Evolutionary conservation across 64 coral and sea anemone genomes (phyloP).

Genomic region (Pocillopora verrucosa): DNA sequence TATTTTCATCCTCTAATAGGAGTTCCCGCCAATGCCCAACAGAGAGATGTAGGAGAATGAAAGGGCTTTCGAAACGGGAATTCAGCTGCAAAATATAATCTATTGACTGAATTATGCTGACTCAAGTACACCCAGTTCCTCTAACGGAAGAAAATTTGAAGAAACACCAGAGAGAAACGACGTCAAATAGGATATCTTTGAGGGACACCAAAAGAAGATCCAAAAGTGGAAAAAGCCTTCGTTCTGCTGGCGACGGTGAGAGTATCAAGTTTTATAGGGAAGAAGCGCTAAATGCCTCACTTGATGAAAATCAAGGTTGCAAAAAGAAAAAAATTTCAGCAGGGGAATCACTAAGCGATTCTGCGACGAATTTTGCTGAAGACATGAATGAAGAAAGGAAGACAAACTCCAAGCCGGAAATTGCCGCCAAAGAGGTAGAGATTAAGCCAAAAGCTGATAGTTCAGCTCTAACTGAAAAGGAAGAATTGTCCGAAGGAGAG

Average conservation of each 20-base stretch:
- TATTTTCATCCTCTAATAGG: no score
- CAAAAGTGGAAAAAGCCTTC: neutral
- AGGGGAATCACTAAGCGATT: neutral
- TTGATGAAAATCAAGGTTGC: neutral
- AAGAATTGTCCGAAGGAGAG: neutral
- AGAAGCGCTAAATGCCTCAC: neutral
- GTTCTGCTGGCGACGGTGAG: conserved; percentile 51
- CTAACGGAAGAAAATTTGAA: conserved; percentile 52
- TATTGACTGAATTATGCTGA: conserved; percentile 1
- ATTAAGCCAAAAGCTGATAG: neutral
- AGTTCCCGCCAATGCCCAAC: neutral
- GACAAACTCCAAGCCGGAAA: neutral
- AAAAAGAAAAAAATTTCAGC: neutral
- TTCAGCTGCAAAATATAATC: neutral
- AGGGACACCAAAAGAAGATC: neutral
- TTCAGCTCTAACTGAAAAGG: neutral
- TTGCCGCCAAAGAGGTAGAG: neutral
- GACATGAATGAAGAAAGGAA: neutral
- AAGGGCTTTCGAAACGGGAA: neutral
- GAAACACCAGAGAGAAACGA: conserved; percentile 23
- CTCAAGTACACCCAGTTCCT: neutral
- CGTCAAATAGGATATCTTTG: neutral
- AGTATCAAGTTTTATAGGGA: conserved; percentile 21
- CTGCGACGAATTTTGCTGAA: neutral
- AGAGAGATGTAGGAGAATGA: neutral